Conservation (phyloP, 2,113 vertebrate genomes). For the Muntiacus reevesi region DNA sequence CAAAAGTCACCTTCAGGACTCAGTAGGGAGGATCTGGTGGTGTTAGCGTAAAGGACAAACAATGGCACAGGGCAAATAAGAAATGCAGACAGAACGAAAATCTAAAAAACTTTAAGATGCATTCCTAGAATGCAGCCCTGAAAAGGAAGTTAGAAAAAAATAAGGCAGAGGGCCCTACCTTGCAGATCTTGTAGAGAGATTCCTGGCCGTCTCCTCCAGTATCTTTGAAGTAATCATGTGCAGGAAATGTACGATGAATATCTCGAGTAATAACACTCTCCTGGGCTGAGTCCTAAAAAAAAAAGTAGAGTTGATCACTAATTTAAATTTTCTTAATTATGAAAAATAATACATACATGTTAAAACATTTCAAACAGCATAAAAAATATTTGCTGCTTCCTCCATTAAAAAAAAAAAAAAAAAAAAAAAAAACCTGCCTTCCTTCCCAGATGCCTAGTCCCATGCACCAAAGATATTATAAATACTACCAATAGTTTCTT, state of each 20-base stretch:
- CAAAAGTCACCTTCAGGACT: neutral
- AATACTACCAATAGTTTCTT: neutral
- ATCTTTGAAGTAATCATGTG: conserved; percentile 98
- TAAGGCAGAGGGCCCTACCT: conserved; percentile 81
- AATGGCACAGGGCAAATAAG: neutral
- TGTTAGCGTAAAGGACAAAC: neutral
- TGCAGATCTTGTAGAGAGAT: conserved; percentile 98
- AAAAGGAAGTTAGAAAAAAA: neutral
- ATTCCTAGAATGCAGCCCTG: neutral
- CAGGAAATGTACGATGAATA: conserved; percentile 97
- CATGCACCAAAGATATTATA: neutral
- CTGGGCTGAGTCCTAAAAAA: conserved; percentile 91
- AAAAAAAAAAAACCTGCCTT: neutral
- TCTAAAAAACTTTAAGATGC: neutral
- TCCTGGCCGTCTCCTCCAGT: conserved; percentile 96
- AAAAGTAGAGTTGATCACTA: neutral
- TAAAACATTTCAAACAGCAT: neutral
- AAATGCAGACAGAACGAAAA: neutral
- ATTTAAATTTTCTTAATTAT: conserved; percentile 6
- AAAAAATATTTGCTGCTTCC: neutral
- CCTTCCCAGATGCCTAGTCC: neutral
- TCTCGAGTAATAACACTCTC: conserved; percentile 96
- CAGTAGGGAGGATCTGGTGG: neutral
- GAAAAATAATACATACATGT: neutral
- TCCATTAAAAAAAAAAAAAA: neutral